A percentile compares a stretch with the other conserved stretches of the same genome.
Conservation (phyloP, 1,140 invertebrate genomes). For the Tyrophagus putrescentiae region DNA sequence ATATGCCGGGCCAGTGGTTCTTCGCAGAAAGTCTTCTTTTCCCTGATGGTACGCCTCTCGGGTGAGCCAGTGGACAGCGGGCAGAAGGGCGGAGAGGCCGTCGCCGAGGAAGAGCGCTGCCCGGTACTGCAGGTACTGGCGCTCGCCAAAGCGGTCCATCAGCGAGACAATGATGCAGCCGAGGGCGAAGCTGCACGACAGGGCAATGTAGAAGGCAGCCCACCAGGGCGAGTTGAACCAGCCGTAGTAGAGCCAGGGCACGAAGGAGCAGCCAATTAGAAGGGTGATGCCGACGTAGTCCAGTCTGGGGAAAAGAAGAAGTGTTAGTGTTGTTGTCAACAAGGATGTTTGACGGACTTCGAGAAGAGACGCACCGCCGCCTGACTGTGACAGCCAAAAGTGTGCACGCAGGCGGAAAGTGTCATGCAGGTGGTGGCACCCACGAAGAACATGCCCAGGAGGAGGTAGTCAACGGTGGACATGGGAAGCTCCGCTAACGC, state of each 20-base stretch:
- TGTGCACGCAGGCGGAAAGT: slow-evolving; percentile 92
- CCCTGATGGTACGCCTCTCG: slow-evolving; percentile 55
- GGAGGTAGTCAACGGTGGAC: slow-evolving; percentile 69
- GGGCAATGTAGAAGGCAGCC: slow-evolving; percentile 69
- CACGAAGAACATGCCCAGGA: slow-evolving; percentile 75
- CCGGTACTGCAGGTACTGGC: slow-evolving; percentile 68
- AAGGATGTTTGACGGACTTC: slow-evolving; percentile 44
- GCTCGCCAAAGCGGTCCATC: slow-evolving; percentile 92
- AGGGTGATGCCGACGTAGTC: slow-evolving; percentile 98
- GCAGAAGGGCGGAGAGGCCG: slow-evolving; percentile 75
- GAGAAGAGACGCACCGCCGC: slow-evolving; percentile 83
- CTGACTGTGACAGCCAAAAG: slow-evolving; percentile 90
- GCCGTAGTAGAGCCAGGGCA: slow-evolving; percentile 98
- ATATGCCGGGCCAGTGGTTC: background rate
- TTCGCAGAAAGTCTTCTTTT: background rate
- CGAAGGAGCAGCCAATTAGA: slow-evolving; percentile 95
- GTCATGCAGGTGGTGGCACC: slow-evolving; percentile 93
- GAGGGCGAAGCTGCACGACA: slow-evolving; percentile 78
- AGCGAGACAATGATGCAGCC: slow-evolving; percentile 87
- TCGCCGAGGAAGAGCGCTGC: slow-evolving; percentile 86
- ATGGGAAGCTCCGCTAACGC: slow-evolving; percentile 39
- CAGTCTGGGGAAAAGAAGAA: slow-evolving; percentile 41
- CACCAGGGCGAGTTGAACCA: slow-evolving; percentile 75
- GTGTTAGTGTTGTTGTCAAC: background rate
- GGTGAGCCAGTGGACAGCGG: slow-evolving; percentile 74